Evolutionary conservation across 2,797 vertebrate genomes (phyloP), one percentile per base, ranked within the genome.

Genomic region (Karalla daura): DNA sequence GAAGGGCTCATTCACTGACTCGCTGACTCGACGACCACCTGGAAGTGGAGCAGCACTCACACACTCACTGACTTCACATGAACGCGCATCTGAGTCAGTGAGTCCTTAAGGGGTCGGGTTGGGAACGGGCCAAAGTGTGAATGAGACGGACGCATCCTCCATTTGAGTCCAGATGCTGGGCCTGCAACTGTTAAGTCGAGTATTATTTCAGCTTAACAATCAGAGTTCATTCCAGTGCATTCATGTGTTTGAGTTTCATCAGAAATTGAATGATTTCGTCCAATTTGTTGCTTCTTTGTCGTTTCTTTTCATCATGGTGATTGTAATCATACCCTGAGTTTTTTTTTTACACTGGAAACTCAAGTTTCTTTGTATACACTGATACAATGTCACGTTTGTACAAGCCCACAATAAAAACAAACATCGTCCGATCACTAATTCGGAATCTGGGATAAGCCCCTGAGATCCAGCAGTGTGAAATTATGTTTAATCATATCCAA

Each of bases 131-230:
- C n/a, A n/a, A n/a, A n/a, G n/a, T n/a, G 64, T n/a, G 64, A 14
- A 50, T 33, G 23, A n/a, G 13, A 43, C 0, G 0, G 20, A 18
- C 7, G 14, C 21, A 27, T 39, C 7, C 28, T 64, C 23, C 0
- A 36, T 30, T 45, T 28, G 12, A 64, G 55, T 46, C 2, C n/a
- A 45, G 13, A 35, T 15, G 4, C 47, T 45, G 36, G 11, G 5
- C 15, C 41, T 41, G 40, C 15, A 62, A 24, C 1, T 30, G 18
- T 51, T 45, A n/a, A n/a, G 20, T 23, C n/a, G 51, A 32, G 27
- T 66, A 56, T 56, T 63, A 70, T 43, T 55, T 67, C 3, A 18
- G 2, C 5, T 14, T 51, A 30, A 44, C 0, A 18, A n/a, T 35
- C 47, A 17, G 4, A 62, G 43, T 37, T 32, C 4, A 23, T 27